Percentiles rank a stretch among this genome's conserved stretches.
Evolutionary conservation across 2,797 vertebrate species (phyloP).

Genomic region (Calcarius lapponicus): DNA sequence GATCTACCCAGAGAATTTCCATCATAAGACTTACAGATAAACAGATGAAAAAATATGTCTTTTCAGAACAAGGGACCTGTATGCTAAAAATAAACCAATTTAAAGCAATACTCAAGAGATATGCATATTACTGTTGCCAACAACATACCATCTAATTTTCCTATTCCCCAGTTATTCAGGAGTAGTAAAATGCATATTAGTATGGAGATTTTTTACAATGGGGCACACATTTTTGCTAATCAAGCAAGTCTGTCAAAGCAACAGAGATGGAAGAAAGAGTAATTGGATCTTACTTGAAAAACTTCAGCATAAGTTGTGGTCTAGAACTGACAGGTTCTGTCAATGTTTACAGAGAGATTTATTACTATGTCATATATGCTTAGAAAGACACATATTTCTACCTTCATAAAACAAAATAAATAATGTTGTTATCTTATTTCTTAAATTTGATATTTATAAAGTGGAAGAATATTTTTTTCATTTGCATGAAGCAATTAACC

Average conservation of each 20-base stretch:
- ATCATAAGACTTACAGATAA: background rate
- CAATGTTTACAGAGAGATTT: conserved; percentile 7
- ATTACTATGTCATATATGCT: background rate
- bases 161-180: background rate
- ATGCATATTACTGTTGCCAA: background rate
- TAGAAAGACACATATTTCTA: background rate
- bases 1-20: background rate
- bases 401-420: background rate
- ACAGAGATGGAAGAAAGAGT: background rate
- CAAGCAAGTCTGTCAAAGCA: conserved; percentile 33
- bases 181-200: conserved; percentile 21
- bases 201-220: conserved; percentile 18
- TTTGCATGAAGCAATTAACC: background rate
- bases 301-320: background rate
- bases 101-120: background rate
- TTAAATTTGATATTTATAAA: background rate
- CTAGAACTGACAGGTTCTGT: conserved; percentile 1
- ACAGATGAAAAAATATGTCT: background rate
- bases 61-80: background rate
- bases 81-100: conserved; percentile 11
- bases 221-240: conserved; percentile 29
- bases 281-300: conserved; percentile 44
- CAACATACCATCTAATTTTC: background rate
- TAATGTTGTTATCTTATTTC: background rate
- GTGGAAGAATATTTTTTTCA: background rate